Percentiles rank a stretch among this genome's conserved stretches.
phyloP scores from a whole-genome alignment of 2,888 invertebrate species.

The Eupithecia pulchellata region DNA sequence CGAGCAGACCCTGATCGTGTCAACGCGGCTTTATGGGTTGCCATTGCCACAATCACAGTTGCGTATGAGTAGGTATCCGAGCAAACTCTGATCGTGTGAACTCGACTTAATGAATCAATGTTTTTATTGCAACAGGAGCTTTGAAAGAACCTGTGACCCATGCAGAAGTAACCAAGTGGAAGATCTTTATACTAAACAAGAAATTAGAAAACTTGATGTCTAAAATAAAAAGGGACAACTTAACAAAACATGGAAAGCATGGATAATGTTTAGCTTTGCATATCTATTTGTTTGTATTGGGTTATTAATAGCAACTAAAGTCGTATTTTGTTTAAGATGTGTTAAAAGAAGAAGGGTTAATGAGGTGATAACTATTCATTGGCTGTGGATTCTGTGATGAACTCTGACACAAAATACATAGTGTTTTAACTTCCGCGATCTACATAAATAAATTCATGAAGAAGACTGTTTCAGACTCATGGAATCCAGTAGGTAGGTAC shows the following conservation, averaged over 20 bases:
- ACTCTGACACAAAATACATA: background rate
- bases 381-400: conserved; percentile 3
- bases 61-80: no score
- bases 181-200: background rate
- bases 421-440: no score
- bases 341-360: background rate
- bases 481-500: no score
- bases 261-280: background rate
- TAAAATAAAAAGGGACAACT: background rate
- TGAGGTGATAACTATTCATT: background rate
- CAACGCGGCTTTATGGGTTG: no score
- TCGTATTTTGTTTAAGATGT: background rate
- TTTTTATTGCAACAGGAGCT: conserved; percentile 8
- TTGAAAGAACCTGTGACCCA: background rate
- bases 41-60: no score
- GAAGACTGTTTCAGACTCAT: no score
- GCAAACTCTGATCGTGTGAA: no score
- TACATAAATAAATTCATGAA: no score
- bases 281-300: background rate
- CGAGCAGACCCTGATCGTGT: no score
- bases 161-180: conserved; percentile 6
- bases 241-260: background rate
- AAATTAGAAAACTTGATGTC: background rate
- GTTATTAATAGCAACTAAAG: background rate
- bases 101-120: background rate